phyloP scores from a whole-genome alignment of 2,113 vertebrate species.

The Uropsilus gracilis region DNA sequence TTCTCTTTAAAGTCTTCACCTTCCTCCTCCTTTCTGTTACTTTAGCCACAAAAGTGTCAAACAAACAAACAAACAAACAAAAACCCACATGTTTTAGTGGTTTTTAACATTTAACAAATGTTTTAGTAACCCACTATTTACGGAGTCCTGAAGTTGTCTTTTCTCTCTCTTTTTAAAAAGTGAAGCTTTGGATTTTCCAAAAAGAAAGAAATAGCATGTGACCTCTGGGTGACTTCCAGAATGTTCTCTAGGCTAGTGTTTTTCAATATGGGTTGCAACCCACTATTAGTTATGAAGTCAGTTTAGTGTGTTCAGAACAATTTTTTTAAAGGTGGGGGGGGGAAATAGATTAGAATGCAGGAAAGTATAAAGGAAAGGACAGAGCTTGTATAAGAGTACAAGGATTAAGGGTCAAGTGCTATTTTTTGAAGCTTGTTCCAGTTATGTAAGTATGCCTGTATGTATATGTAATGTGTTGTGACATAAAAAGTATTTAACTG shows the following conservation, averaged over 20 bases:
- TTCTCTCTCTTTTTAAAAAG: neutral
- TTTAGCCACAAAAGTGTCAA: neutral
- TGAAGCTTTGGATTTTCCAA: slow-evolving; percentile 27
- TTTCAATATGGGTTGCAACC: slow-evolving; percentile 8
- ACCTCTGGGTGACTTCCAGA: slow-evolving; percentile 65
- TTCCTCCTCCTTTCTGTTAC: neutral
- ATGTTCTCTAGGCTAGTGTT: slow-evolving; percentile 36
- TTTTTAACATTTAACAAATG: slow-evolving; percentile 32
- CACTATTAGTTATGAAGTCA: slow-evolving; percentile 52
- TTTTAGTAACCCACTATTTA: neutral
- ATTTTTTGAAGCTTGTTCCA: slow-evolving; percentile 28
- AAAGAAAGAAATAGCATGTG: slow-evolving; percentile 11
- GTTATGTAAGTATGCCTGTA: neutral
- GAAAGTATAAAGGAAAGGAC: neutral
- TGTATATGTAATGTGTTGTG: neutral
- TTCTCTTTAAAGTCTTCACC: neutral
- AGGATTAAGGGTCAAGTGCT: neutral
- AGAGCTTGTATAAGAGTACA: neutral
- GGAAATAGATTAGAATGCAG: slow-evolving; percentile 11
- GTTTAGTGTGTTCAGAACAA: slow-evolving; percentile 42
- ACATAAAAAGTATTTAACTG: neutral
- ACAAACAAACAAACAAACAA: no score
- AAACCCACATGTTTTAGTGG: neutral
- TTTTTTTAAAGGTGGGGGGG: neutral
- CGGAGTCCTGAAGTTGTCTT: neutral